phyloP scores from a whole-genome alignment of 2,888 invertebrate genomes.

The Mesorhabditis spiculigera region DNA sequence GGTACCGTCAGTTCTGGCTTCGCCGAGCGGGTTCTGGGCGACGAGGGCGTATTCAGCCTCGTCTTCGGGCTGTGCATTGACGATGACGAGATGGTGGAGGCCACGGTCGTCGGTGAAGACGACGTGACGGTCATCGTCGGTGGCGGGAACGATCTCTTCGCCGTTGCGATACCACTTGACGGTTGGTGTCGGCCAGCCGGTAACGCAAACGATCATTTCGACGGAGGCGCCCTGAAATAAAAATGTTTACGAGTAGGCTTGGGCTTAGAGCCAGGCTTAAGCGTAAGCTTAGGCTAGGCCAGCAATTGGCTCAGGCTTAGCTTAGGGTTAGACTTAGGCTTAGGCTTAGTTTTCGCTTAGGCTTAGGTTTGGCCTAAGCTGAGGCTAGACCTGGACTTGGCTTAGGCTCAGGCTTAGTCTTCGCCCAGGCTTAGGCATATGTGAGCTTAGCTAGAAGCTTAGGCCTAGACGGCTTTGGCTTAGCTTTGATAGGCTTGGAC shows the following conservation, averaged over 20 bases:
- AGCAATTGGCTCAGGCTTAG: too few relatives aligned
- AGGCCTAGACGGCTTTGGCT: neutral
- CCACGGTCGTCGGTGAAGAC: slow-evolving; percentile 57
- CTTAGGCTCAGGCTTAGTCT: too few relatives aligned
- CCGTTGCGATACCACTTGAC: slow-evolving; percentile 60
- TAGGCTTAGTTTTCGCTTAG: too few relatives aligned
- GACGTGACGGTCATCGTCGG: slow-evolving; percentile 45
- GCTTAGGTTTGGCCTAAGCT: too few relatives aligned
- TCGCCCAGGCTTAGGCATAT: too few relatives aligned
- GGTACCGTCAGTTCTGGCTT: slow-evolving; percentile 51
- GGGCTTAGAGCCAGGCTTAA: too few relatives aligned
- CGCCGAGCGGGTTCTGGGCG: slow-evolving; percentile 58
- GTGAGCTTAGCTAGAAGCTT: slow-evolving; percentile 13
- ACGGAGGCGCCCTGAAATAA: slow-evolving; percentile 55
- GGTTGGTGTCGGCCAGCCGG: slow-evolving; percentile 59
- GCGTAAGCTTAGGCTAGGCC: too few relatives aligned
- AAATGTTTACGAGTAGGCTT: neutral
- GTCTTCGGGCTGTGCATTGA: slow-evolving; percentile 56
- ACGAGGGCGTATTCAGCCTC: slow-evolving; percentile 57
- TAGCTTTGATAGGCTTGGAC: neutral
- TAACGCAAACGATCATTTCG: slow-evolving; percentile 59
- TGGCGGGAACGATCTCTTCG: slow-evolving; percentile 45
- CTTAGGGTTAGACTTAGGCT: too few relatives aligned
- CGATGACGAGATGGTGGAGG: slow-evolving; percentile 54
- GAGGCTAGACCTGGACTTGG: too few relatives aligned